These are phyloP conservation scores for Procavia capensis DNA, from an alignment of 2,113 vertebrate genomes.

Conservation along the genomic window DNA sequence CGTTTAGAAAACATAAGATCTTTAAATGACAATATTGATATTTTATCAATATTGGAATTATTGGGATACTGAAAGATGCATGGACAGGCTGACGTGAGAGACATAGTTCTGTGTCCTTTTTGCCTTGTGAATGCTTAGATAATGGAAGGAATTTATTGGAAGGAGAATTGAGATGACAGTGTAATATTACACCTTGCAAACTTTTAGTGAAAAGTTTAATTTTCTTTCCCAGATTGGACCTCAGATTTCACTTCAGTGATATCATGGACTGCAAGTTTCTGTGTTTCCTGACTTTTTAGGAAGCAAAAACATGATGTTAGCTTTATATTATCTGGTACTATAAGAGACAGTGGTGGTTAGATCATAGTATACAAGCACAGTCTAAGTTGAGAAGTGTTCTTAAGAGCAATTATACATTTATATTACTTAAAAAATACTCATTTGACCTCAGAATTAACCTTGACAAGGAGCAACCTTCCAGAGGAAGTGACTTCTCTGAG, in stretches of 20 bases:
- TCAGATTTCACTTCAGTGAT: background rate
- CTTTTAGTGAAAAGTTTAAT: background rate
- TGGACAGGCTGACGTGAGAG: background rate
- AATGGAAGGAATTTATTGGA: background rate
- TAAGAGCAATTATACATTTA: background rate
- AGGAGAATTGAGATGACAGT: background rate
- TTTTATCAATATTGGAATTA: background rate
- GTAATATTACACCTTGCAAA: background rate
- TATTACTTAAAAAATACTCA: background rate
- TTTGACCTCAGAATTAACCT: constrained; percentile 34
- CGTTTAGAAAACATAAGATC: background rate
- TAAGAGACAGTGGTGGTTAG: background rate
- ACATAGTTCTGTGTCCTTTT: background rate
- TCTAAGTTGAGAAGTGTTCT: background rate
- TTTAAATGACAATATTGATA: constrained; percentile 3
- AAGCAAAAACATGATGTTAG: background rate
- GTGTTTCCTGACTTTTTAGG: background rate
- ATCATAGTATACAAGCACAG: background rate
- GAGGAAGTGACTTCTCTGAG: background rate
- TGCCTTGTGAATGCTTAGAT: background rate
- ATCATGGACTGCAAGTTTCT: background rate
- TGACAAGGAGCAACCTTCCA: background rate
- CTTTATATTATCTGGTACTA: background rate
- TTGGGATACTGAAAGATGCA: background rate
- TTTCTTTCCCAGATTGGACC: background rate